A percentile compares a stretch with the other conserved stretches of the same genome.
phyloP scores from a whole-genome alignment of 2,113 vertebrate genomes.

The Marmota monax region DNA sequence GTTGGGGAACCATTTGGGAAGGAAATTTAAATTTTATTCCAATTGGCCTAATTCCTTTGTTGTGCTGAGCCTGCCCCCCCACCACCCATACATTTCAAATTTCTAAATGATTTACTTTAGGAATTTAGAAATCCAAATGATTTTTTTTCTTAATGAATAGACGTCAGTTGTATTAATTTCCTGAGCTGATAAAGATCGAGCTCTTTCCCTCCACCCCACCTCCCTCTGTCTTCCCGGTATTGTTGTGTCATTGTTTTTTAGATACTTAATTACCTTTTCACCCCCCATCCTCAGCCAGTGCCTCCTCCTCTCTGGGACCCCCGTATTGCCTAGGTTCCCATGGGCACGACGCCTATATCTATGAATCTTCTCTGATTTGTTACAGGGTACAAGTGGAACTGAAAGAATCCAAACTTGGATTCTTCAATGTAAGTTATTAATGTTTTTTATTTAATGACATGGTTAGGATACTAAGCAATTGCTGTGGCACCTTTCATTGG shows the following conservation, averaged over 20 bases:
- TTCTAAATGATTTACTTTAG: not conserved
- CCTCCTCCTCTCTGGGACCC: not conserved
- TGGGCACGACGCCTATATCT: not conserved
- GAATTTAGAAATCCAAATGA: not conserved
- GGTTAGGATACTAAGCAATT: not conserved
- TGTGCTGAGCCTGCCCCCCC: not conserved
- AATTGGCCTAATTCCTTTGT: not conserved
- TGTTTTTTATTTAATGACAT: not conserved
- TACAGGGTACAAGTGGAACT: constrained; percentile 70
- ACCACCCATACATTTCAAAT: not conserved
- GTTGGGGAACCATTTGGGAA: not conserved
- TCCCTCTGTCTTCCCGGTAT: not conserved
- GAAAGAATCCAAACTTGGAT: constrained; percentile 76
- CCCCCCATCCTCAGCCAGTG: not conserved
- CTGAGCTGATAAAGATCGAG: not conserved
- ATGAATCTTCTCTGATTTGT: constrained; percentile 21
- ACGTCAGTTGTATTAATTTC: not conserved
- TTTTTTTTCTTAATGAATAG: not conserved
- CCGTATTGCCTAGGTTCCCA: not conserved
- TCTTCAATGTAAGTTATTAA: constrained; percentile 73
- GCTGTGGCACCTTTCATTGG: not conserved
- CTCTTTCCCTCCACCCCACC: not conserved
- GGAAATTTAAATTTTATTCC: not conserved
- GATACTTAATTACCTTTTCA: not conserved
- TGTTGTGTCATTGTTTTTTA: not conserved